Evolutionary conservation across 2,888 invertebrate species (phyloP), one percentile per base, ranked within the genome.

Genomic region (Chrysina gloriosa): DNA sequence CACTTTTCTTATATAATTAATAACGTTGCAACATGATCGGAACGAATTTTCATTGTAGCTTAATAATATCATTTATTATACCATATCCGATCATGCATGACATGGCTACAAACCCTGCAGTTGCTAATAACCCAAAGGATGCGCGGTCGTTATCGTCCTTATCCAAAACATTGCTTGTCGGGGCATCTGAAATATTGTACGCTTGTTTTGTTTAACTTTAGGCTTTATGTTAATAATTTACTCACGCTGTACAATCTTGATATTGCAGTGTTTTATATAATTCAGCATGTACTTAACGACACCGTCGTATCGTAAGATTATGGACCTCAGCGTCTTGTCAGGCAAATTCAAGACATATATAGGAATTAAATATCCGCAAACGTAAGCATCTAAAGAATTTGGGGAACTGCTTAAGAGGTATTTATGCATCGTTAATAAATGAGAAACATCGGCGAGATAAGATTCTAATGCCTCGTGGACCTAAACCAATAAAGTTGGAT

Each of bases 211-310:
- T 1, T 4, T 29, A 27, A 6, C 16, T 36, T 1, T 16, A 54
- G 21, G 21, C 42, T 11, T 5, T 56, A 4, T 25, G 11, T 31
- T 64, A 14, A 7, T 21, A n/a, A n/a, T 50, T 31, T 50, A 23
- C 14, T 54, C 45, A 68, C 68, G 65, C 50, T 39, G 45, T 2
- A 16, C 19, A 19, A 58, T 23, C 29, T 63, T 65, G n/a, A 65
- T 65, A 9, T 54, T 54, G 27, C 58, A 65, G 16, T 58, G 34
- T 14, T 58, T 56, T n/a, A 72, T 54, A 68, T 70, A 73, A 68
- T 70, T 72, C 69, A 61, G 67, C 65, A 71, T 45, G 63, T 72
- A 74, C 68, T 71, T 71, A 47, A 69, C 70, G 65, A 70, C 25
- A n/a, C 31, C 34, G 21, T 68, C 61, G 21, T 65, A 42, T 16